phyloP scores from a whole-genome alignment of 2,797 vertebrate species.

The Diplodus puntazzo region DNA sequence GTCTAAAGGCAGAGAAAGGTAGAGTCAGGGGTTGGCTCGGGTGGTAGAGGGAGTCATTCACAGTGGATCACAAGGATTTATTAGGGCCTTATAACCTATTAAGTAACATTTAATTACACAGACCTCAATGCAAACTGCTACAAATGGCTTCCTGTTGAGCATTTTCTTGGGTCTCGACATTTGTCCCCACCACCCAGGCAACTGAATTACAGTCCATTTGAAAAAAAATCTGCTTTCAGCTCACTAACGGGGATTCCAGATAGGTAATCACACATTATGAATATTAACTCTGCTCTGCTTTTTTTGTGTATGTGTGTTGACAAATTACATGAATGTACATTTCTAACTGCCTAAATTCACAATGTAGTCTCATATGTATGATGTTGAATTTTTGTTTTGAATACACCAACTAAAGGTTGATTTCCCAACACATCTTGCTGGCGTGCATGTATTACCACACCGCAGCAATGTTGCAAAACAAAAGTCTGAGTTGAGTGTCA shows the following conservation, averaged over 20 bases:
- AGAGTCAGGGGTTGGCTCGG: too few relatives aligned
- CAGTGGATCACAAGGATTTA: too few relatives aligned
- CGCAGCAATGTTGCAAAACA: not conserved
- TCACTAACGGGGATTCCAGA: not conserved
- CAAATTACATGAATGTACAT: too few relatives aligned
- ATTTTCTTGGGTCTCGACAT: too few relatives aligned
- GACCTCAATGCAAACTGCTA: not conserved
- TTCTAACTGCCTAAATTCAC: not conserved
- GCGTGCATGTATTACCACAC: not conserved
- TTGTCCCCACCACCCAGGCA: not conserved
- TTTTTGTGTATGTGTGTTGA: too few relatives aligned
- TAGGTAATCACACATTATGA: too few relatives aligned
- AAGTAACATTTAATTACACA: too few relatives aligned
- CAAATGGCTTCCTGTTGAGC: too few relatives aligned
- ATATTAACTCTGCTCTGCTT: not conserved
- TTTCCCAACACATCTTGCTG: slow-evolving; percentile 25
- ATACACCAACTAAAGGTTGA: not conserved
- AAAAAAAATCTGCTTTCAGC: not conserved
- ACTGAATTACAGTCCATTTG: not conserved
- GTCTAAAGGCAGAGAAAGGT: too few relatives aligned
- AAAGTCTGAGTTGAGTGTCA: not conserved
- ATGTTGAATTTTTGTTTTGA: not conserved
- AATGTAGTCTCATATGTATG: not conserved
- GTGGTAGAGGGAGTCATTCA: too few relatives aligned
- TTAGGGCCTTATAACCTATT: too few relatives aligned